Evolutionary conservation across 1,140 invertebrate genomes (phyloP).

Genomic region (Drosophila bocqueti): DNA sequence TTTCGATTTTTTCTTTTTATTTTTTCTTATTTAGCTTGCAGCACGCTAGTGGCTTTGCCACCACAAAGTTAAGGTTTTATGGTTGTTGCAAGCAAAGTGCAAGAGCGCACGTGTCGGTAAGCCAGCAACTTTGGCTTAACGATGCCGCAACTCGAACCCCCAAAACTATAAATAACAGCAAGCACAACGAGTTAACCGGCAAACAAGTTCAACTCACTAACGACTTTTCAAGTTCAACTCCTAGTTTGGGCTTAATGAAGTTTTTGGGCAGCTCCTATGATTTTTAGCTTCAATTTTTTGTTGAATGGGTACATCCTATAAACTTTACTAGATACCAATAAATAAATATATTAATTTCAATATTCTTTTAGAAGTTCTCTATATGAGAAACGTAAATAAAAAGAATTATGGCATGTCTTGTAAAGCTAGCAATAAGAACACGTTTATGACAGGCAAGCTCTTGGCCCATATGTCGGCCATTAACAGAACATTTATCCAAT

Average conservation of each 20-base stretch:
- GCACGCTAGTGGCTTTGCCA: conserved; percentile 2
- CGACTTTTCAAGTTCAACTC: conserved; percentile 24
- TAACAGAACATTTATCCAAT: conserved; percentile 3
- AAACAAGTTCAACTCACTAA: conserved; percentile 40
- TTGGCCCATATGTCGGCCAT: conserved; percentile 21
- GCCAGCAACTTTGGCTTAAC: conserved; percentile 26
- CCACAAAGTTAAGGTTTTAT: conserved; percentile 11
- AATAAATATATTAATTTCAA: not conserved
- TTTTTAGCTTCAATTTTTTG: not conserved
- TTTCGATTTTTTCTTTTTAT: conserved; percentile 22
- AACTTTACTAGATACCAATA: not conserved
- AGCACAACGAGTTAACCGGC: conserved; percentile 21
- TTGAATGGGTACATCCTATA: too few species aligned
- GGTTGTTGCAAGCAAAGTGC: conserved; percentile 19
- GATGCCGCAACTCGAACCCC: conserved; percentile 9
- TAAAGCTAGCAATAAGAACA: not conserved
- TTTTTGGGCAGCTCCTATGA: not conserved
- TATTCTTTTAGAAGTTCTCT: rapidly evolving
- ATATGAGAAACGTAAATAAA: not conserved
- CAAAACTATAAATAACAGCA: conserved; percentile 34
- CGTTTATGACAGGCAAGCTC: not conserved
- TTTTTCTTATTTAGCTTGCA: not conserved
- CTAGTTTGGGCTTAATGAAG: conserved; percentile 11
- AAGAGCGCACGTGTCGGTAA: conserved; percentile 19
- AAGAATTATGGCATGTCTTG: too few species aligned